Percentiles rank a stretch among this genome's conserved stretches.
Evolutionary conservation across 1,140 invertebrate genomes (phyloP).

Genomic region (Bombus confusus): DNA sequence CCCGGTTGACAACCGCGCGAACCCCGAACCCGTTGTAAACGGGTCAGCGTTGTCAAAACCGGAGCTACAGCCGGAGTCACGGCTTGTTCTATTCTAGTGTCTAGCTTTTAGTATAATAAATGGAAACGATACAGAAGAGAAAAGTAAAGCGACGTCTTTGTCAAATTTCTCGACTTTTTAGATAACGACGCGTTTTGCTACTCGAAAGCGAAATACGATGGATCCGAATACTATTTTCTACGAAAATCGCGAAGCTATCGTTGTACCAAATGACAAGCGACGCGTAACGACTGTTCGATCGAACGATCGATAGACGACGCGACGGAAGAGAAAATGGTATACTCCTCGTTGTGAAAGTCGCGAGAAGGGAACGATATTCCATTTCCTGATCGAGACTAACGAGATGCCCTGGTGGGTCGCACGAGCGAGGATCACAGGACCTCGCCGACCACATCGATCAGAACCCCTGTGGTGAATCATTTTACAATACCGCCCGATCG

Average conservation of each 20-base stretch:
- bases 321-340: neutral
- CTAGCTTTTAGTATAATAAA: neutral
- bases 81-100: neutral
- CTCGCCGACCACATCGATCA: constrained; percentile 53
- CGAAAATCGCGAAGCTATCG: neutral
- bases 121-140: neutral
- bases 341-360: constrained; percentile 26
- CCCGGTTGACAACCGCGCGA: constrained; percentile 30
- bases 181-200: neutral
- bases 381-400: constrained; percentile 71
- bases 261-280: constrained; percentile 8
- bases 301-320: constrained; percentile 3
- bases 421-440: constrained; percentile 67
- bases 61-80: neutral
- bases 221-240: neutral
- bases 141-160: too few species aligned
- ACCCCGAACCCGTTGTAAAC: neutral
- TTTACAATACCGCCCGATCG: constrained; percentile 65
- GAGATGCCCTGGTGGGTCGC: constrained; percentile 66
- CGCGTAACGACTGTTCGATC: constrained; percentile 10
- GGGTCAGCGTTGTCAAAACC: neutral
- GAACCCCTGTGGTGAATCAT: constrained; percentile 69
- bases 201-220: too few species aligned
- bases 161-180: neutral
- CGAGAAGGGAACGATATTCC: constrained; percentile 38